Evolutionary conservation across 2,797 vertebrate species (phyloP).

Genomic region (Balearica regulorum): DNA sequence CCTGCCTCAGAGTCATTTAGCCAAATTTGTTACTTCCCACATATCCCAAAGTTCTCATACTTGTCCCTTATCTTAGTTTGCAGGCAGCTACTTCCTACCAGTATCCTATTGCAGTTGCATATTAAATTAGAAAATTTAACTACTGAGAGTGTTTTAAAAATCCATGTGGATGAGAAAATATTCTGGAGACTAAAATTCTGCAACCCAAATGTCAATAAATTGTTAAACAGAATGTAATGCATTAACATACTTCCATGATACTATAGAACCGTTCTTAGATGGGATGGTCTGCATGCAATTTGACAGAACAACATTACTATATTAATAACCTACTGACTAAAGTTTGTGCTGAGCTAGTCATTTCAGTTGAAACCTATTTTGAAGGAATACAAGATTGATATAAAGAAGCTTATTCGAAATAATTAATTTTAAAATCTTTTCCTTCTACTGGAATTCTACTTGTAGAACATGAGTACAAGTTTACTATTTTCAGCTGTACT

Average conservation of each 20-base stretch:
- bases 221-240: background rate
- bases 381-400: background rate
- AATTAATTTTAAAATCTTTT: background rate
- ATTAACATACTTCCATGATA: background rate
- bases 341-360: background rate
- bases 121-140: slow-evolving; percentile 25
- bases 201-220: background rate
- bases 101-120: background rate
- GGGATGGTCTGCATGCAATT: background rate
- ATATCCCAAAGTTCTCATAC: background rate
- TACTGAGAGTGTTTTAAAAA: background rate
- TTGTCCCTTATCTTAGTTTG: slow-evolving; percentile 21
- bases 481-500: background rate
- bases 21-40: slow-evolving; percentile 2
- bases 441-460: background rate
- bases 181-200: background rate
- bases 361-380: background rate
- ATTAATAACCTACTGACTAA: background rate
- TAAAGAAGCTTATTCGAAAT: background rate
- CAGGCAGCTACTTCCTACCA: slow-evolving; percentile 24
- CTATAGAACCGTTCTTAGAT: background rate
- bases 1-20: background rate
- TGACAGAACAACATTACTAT: background rate
- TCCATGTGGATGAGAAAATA: background rate
- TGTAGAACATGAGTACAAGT: background rate